Base-by-base conservation (phyloP, 2,113 vertebrate genomes). In the Neomonachus schauinslandi region DNA sequence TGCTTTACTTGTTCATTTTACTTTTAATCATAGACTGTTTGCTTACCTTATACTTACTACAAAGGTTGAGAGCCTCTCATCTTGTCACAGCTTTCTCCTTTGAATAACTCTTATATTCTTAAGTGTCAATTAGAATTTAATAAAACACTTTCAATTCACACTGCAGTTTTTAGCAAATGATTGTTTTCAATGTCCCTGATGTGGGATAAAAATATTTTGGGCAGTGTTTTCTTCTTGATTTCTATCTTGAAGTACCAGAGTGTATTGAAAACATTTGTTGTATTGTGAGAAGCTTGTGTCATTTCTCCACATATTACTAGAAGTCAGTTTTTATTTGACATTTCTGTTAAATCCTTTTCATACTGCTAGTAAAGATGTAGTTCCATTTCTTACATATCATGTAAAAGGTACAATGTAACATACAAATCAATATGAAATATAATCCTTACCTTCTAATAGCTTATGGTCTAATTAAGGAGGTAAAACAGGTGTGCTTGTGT, bases 21-120 rank as follows among this genome's bases (percentile, higher is more conserved):
- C 67, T 97, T 98, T 94, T 97, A 93, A 96, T 98, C 96, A 93
- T 42, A 97, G 46, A 76, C 31, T 36, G 53, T 7, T 80, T 94
- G 21, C 74, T 89, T 97, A 39, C 21, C 59, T 96, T 97, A 74
- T 31, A 53, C 80, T 96, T 96, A 74, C 15, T 33, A 72, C 26
- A 86, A 90, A 81, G 36, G 46, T 89, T 77, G 67, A 93, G 36
- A 95, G 51, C 39, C 89, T 96, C 53, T 65, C 31, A 89, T 93
- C 22, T 86, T 96, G 67, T 83, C 51, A 69, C 31, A 72, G 21
- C 67, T 94, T 97, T 92, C 55, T 69, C 42, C 53, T 95, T 85
- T 95, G 53, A 95, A 91, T 82, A 92, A 86, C n/a, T 96, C 28
- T 94, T 53, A 39, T 9, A 49, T 82, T 92, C 69, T 79, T 89